Conservation (phyloP, 2,113 vertebrate species). For the Nanger granti region DNA sequence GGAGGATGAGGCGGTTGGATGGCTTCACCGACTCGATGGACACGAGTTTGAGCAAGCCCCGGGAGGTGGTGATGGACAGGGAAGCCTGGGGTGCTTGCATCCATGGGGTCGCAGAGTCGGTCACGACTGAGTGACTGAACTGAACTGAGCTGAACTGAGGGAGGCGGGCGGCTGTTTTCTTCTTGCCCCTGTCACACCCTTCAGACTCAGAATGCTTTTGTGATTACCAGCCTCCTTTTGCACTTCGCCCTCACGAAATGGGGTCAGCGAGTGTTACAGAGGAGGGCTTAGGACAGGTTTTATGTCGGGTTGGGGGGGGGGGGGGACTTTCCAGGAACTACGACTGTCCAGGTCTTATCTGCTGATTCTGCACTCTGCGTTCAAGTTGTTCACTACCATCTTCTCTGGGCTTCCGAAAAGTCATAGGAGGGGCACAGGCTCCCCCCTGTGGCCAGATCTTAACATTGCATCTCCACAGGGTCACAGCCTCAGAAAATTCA, state of each 20-base stretch:
- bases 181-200: no score
- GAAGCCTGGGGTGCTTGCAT: neutral
- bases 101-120: neutral
- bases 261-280: no score
- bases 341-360: rapidly evolving
- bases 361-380: rapidly evolving
- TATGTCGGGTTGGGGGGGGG: neutral
- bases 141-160: neutral
- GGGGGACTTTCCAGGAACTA: neutral
- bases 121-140: neutral
- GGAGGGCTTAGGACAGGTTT: no score
- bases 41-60: neutral
- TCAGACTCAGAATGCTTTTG: neutral
- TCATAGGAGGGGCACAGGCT: slow-evolving; percentile 21
- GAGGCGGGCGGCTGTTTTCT: neutral
- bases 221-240: neutral
- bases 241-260: neutral
- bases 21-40: neutral
- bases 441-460: neutral
- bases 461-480: neutral
- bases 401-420: rapidly evolving
- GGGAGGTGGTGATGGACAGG: neutral
- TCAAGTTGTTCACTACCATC: rapidly evolving
- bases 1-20: neutral
- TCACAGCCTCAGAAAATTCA: rapidly evolving